Evolutionary conservation across 2,113 vertebrate species (phyloP), one percentile per base, ranked within the genome.

Genomic region (Pavo muticus): DNA sequence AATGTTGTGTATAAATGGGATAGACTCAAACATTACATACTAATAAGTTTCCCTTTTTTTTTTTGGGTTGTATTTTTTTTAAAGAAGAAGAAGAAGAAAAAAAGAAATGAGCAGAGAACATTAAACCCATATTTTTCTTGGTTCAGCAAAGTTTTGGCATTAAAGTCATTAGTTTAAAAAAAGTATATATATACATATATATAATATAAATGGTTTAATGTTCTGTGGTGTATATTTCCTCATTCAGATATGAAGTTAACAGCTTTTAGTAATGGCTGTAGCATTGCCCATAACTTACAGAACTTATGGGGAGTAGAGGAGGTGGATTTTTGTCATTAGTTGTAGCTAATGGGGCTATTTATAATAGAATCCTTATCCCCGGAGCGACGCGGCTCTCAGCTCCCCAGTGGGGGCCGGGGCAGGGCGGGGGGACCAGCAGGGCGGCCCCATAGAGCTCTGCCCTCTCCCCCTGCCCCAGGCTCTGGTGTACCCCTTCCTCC

Each of bases 1-100:
- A 99, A 98, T 99, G 99, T 99, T 99, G 98, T 99, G 98, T 99
- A 99, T 99, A 99, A 99, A 99, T 98, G 99, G 98, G 98, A 98
- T 99, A 98, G 98, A 98, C 97, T 97, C 97, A 97, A 84, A 91
- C 97, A 97, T 97, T 98, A 97, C 97, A 98, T 98, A 98, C 98
- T 98, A 98, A 98, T 98, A 98, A 97, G 97, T 98, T 98, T 98
- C 97, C 97, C 97, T 98, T 94, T 91, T 91, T 29, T 56, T 56
- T 56, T 52, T 94, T 93, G 83, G 89, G 94, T 96, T 95, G 94
- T 96, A 90, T 91, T 95, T 95, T 96, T 97, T 97, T 97, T 96
- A 94, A 96, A 93, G 88, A 96, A 96, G 87, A 91, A 95, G 91
- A 94, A 92, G 91, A 47, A 47, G 27, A 27, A 29, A 16, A 54